Conservation (phyloP, 2,888 invertebrate genomes). For the Andrena trimmerana region DNA sequence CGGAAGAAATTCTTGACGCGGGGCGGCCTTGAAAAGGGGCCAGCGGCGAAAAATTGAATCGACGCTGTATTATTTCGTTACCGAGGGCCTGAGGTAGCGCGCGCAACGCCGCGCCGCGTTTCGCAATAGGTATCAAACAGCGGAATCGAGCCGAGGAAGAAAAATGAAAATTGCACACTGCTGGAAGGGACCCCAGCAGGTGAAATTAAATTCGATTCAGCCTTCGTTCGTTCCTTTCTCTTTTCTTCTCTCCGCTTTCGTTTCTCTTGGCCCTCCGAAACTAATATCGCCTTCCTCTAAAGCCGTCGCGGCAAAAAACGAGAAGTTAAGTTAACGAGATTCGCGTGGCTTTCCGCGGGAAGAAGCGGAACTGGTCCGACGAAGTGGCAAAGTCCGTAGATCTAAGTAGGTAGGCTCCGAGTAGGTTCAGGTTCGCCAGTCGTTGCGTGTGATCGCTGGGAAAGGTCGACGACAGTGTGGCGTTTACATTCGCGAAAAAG, state of each 20-base stretch:
- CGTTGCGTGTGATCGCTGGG: constrained; percentile 27
- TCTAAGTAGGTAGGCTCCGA: neutral
- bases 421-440: neutral
- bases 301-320: constrained; percentile 17
- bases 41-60: constrained; percentile 28
- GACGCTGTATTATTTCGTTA: constrained; percentile 29
- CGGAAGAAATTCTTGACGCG: constrained; percentile 29
- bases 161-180: constrained; percentile 1
- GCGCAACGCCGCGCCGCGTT: neutral
- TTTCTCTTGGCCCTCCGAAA: neutral
- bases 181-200: constrained; percentile 8
- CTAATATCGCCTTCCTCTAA: neutral
- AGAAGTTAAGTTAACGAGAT: neutral
- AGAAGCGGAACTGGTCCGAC: too few species aligned
- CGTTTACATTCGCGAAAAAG: constrained; percentile 19
- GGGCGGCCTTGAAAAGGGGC: constrained; percentile 39
- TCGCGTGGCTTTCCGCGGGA: neutral
- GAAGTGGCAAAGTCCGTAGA: neutral
- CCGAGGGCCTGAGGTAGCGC: constrained; percentile 6
- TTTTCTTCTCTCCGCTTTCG: too few species aligned
- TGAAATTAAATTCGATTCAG: constrained; percentile 52
- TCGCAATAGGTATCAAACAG: constrained; percentile 19
- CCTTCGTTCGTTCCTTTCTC: constrained; percentile 16
- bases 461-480: constrained; percentile 38
- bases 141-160: neutral